Conservation (phyloP, 2,797 vertebrate genomes). For the Vespertilio murinus region DNA sequence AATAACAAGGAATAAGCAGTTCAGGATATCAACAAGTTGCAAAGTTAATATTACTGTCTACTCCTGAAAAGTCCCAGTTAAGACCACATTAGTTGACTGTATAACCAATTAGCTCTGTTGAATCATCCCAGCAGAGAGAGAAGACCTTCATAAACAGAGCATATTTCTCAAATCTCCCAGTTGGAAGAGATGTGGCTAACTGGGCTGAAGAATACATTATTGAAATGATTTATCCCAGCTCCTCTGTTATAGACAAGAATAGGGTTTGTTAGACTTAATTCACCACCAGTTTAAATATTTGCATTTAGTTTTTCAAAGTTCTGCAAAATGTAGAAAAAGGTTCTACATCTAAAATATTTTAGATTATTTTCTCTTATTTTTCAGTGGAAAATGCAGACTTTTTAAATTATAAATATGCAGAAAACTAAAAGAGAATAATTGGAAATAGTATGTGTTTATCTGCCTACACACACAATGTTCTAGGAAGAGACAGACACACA, state of each 20-base stretch:
- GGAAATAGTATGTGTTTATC: not conserved
- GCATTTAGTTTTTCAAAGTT: not conserved
- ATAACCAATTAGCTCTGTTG: conserved; percentile 2
- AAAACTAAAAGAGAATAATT: conserved; percentile 12
- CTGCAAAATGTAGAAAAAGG: not conserved
- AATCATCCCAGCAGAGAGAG: not conserved
- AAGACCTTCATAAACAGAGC: not conserved
- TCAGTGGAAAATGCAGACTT: not conserved
- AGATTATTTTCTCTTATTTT: not conserved
- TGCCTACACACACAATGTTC: not conserved
- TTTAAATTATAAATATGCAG: not conserved
- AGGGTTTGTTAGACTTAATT: not conserved
- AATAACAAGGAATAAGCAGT: not conserved
- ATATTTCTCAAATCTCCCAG: not conserved
- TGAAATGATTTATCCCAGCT: not conserved
- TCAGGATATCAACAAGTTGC: not conserved
- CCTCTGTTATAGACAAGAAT: not conserved
- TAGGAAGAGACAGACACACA: not conserved
- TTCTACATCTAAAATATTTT: not conserved
- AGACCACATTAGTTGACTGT: not conserved
- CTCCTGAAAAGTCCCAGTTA: not conserved
- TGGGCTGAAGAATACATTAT: not conserved
- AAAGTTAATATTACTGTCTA: not conserved
- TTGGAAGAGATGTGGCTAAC: not conserved
- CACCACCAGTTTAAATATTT: not conserved